Evolutionary conservation across 2,888 invertebrate species (phyloP), one percentile per base, ranked within the genome.

Genomic region (Tetanocera ferruginea): DNA sequence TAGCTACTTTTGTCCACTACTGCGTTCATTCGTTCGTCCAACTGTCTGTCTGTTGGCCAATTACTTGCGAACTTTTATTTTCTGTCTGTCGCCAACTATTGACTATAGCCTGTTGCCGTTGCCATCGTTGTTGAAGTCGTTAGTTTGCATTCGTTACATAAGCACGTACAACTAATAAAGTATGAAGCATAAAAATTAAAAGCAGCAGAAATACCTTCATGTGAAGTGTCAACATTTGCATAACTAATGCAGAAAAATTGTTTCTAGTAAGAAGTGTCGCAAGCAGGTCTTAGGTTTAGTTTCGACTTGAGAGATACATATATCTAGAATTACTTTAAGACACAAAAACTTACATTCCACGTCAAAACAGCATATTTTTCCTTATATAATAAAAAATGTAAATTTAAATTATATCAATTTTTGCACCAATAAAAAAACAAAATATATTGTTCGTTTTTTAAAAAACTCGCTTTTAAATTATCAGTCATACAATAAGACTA

Each of bases 171-270:
- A n/a, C 31, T 34, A n/a, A 62, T 4, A 14, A 25, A 49, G 25
- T 69, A 71, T 37, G 14, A 28, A 70, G 49, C n/a, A 52, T 25
- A 51, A 3, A 9, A 43, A 25, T 11, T 51, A 70, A 70, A 70
- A 19, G 17, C 69, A 51, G 23, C 52, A 72, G 60, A 9, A 43
- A 31, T 25, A 60, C 43, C 31, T 31, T 25, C 34, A 19, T 55
- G 28, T 17, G 11, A 0, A 14, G 52, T 74, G 52, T 6, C 5
- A 74, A 64, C 34, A 64, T 74, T 66, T 74, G 74, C 64, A 51
- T 64, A 72, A 60, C 57, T 60, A 43, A 60, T 72, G 60, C 57
- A 14, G 37, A 19, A 14, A 60, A 9, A 37, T 66, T 55, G 5
- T 55, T 55, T 55, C 9, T 55, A 3, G 19, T 55, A 19, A 55